Base-by-base conservation (phyloP, 2,888 invertebrate genomes). In the Drosophila limbata region DNA sequence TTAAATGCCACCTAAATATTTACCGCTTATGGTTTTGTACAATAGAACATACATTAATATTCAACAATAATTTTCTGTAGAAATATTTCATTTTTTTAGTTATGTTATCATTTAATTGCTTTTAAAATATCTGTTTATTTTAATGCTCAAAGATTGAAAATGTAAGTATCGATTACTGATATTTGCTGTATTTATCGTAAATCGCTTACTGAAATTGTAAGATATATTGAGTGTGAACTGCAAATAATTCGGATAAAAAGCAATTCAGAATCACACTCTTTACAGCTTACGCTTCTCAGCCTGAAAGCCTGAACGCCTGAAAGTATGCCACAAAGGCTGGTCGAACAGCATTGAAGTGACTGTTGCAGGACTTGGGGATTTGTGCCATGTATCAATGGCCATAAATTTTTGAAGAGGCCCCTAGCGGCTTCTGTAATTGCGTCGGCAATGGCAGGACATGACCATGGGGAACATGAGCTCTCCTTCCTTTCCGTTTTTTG, bases 381-480 rank as follows among this genome's bases (percentile, higher is more conserved):
- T 60, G 42, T 60, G 31, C 42, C 35, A 48, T 47, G 45, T 79
- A 77, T 79, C 79, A 66, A 74, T 77, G 77, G 31, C n/a, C 60
- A 79, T 79, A 69, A 33, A 83, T 80, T 70, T 80, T 77, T 83
- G 51, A 80, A 77, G 59, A 53, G 80, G 31, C 48, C 62, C 74
- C 69, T 5, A 40, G 75, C 39, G 73, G 63, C 15, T 59, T 19
- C 52, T 63, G 60, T 74, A 77, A 79, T 79, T 79, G 74, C 64
- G 44, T 51, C 39, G 64, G 31, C 44, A 33, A 42, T 9, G 45
- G 40, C 44, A 45, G 47, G 13, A 56, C 56, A 51, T 51, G 53
- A 42, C 19, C 37, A 15, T 47, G 50, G 39, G 19, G 35, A 50
- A 21, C 37, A 59, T 21, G 40, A 50, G 62, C 35, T 59, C 25